Percentiles rank a stretch among this genome's conserved stretches.
Conservation (phyloP, 2,888 invertebrate species). For the Callosobruchus maculatus region DNA sequence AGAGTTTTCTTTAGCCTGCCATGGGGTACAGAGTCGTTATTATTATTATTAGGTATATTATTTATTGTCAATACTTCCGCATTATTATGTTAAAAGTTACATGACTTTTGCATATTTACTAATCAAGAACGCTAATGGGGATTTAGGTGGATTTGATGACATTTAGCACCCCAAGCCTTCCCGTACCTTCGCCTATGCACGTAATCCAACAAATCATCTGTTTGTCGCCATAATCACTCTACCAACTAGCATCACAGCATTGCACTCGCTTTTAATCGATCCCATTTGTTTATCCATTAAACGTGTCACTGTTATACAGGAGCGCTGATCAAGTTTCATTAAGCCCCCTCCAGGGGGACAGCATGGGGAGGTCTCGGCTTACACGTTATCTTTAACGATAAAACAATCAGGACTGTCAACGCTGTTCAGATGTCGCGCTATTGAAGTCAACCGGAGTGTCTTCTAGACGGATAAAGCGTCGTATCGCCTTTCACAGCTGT, state of each 20-base stretch:
- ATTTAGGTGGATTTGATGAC: too few relatives aligned
- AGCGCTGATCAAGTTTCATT: neutral
- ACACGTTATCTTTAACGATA: neutral
- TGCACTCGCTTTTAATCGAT: neutral
- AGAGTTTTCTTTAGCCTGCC: too few relatives aligned
- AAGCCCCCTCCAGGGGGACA: neutral
- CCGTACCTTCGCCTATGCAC: too few relatives aligned
- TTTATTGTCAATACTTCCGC: too few relatives aligned
- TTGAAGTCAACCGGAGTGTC: neutral
- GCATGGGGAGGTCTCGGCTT: neutral
- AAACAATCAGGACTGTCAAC: neutral
- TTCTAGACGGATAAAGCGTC: neutral
- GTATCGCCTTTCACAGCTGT: neutral
- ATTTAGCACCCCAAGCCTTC: too few relatives aligned
- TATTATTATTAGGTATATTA: too few relatives aligned
- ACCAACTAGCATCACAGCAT: neutral
- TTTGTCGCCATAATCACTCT: neutral
- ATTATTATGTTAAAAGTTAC: too few relatives aligned
- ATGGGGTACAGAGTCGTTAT: too few relatives aligned
- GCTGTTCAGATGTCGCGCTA: neutral
- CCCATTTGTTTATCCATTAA: neutral
- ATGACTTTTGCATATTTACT: too few relatives aligned
- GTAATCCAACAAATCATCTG: neutral
- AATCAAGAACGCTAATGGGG: too few relatives aligned
- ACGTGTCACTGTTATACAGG: neutral